A percentile compares a stretch with the other conserved stretches of the same genome.
phyloP scores from a whole-genome alignment of 2,888 invertebrate genomes.

The Philhelius pedissequus region DNA sequence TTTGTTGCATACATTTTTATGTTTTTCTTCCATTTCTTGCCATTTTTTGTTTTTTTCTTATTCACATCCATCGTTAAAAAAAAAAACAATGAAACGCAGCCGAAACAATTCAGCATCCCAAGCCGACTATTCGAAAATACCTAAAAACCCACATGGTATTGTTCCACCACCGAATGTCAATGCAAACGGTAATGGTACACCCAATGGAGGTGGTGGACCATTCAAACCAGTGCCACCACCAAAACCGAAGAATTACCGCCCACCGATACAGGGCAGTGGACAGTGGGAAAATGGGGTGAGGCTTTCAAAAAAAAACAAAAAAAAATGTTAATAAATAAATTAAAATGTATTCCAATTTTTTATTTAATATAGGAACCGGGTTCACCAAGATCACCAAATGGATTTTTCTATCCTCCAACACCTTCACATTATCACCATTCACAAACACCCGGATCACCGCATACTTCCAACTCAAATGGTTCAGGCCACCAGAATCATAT shows the following conservation, averaged over 20 bases:
- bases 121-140: constrained; percentile 81
- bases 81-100: constrained; percentile 72
- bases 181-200: constrained; percentile 72
- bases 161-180: constrained; percentile 75
- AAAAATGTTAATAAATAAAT: neutral
- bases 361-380: constrained; percentile 77
- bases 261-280: constrained; percentile 81
- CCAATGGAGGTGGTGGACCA: constrained; percentile 78
- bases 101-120: constrained; percentile 83
- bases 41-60: constrained; percentile 60
- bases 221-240: constrained; percentile 96
- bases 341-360: neutral
- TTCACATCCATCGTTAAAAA: constrained; percentile 52
- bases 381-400: constrained; percentile 78
- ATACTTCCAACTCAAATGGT: constrained; percentile 58
- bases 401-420: constrained; percentile 78
- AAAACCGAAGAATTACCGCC: constrained; percentile 94
- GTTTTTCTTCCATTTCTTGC: constrained; percentile 64
- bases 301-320: too few relatives aligned
- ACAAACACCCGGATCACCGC: constrained; percentile 74
- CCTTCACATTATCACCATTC: constrained; percentile 78
- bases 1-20: constrained; percentile 66
- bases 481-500: constrained; percentile 70
- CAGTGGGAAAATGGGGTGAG: constrained; percentile 81
- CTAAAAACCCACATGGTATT: constrained; percentile 77